Base-by-base conservation (phyloP, 2,888 invertebrate species). In the Philereme transversata region DNA sequence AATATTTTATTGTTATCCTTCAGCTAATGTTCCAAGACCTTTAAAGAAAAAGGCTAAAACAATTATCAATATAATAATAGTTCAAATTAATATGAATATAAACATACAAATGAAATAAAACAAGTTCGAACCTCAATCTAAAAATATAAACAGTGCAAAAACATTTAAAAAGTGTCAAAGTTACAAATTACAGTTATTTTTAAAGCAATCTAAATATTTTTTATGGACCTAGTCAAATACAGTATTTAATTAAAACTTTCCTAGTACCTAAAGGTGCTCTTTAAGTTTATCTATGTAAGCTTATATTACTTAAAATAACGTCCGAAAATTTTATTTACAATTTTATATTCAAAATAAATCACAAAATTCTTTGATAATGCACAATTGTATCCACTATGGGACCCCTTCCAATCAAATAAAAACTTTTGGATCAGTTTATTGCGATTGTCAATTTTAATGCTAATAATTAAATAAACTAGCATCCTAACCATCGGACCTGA, bases 271-370 rank as follows among this genome's bases (percentile, higher is more conserved):
- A 64, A 68, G 69, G 64, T 69, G 57, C 65, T 57, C 51, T n/a
- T 50, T 49, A 35, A 33, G 9, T 57, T 51, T 64, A 57, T 35
- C 57, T 64, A 60, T 56, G 45, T 45, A 47, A 57, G 48, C 60
- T 50, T 55, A 43, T 48, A 53, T 22, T 41, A 60, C 65, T 69
- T 61, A 72, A 68, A 52, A 66, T 70, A 71, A 76, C 79, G 79
- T 78, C 79, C 77, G 76, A 72, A 71, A 70, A 52, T 54, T 33
- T 76, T 78, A 75, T 76, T 78, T 77, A 76, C 69, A 75, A 67
- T 68, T 54, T 68, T 70, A 73, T 67, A 73, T 22, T 22, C 22
- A 3, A 22, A 22, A 22, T 22, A 22, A 22, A 72, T 65, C 63
- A 75, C 63, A 43, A 58, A 65, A 22, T 51, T 56, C 54, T 57